These are phyloP conservation scores for Pheosia gnoma DNA, from an alignment of 2,888 invertebrate genomes.

Conservation along the genomic window DNA sequence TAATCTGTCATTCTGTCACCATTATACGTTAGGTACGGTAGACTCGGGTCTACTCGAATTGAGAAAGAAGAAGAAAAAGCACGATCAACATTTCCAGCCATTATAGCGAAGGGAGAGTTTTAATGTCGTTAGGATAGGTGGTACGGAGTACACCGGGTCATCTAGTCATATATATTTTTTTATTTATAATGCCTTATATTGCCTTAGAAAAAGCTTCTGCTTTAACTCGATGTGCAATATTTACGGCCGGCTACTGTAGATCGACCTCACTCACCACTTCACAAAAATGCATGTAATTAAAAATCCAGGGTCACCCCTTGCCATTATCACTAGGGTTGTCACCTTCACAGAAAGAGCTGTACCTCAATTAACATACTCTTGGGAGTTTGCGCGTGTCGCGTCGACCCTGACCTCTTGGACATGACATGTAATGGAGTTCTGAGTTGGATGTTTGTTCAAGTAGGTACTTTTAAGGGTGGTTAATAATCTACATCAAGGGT, in stretches of 20 bases:
- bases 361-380: slow-evolving; percentile 1
- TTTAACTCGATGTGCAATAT: background rate
- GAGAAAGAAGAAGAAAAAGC: too few relatives aligned
- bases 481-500: too few relatives aligned
- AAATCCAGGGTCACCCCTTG: background rate
- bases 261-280: background rate
- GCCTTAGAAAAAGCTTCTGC: background rate
- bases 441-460: background rate
- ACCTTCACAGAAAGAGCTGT: background rate
- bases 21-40: too few relatives aligned
- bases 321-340: background rate
- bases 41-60: too few relatives aligned
- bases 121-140: too few relatives aligned
- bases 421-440: background rate
- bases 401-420: background rate
- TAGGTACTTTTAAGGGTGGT: too few relatives aligned
- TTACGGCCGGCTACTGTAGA: background rate
- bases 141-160: too few relatives aligned
- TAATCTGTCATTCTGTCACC: too few relatives aligned
- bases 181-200: too few relatives aligned
- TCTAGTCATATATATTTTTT: too few relatives aligned
- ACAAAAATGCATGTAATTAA: slow-evolving; percentile 1
- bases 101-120: too few relatives aligned
- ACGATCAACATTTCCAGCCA: too few relatives aligned
- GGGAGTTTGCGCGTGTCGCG: background rate